These are phyloP conservation scores for Rhopalosiphum nymphaeae DNA, from an alignment of 2,888 invertebrate species.

Conservation along the genomic window DNA sequence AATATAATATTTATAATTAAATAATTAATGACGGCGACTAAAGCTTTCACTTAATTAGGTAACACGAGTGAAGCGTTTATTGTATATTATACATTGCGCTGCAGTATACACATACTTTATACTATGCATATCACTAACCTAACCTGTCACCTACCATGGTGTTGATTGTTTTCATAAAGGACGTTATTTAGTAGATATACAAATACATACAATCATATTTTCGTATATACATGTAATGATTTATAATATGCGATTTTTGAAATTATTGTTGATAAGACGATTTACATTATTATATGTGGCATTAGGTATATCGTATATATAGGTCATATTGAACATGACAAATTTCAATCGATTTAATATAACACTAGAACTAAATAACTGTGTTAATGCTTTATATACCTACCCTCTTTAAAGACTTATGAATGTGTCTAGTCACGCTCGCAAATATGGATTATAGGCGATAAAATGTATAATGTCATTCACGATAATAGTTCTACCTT, in stretches of 20 bases:
- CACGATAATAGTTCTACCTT: constrained; percentile 14
- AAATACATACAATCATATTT: not conserved
- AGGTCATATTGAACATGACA: not conserved
- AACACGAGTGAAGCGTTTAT: not conserved
- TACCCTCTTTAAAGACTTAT: not conserved
- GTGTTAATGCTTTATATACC: not conserved
- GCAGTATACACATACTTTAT: not conserved
- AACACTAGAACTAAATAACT: not conserved
- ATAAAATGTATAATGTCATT: constrained; percentile 33
- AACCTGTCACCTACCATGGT: not conserved
- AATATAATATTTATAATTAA: constrained; percentile 41
- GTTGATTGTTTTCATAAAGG: not conserved
- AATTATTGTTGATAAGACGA: not conserved
- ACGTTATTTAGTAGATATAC: not conserved
- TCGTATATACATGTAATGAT: not conserved
- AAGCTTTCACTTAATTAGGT: constrained; percentile 52
- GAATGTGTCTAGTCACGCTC: constrained; percentile 20
- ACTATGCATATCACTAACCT: not conserved
- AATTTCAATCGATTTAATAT: not conserved
- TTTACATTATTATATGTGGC: no score
- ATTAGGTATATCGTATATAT: not conserved
- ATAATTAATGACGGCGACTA: constrained; percentile 11
- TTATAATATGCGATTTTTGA: not conserved
- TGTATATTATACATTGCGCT: not conserved
- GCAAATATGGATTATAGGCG: constrained; percentile 22